Conservation (phyloP, 1,140 invertebrate species). For the Leptinotarsa undecemlineata region DNA sequence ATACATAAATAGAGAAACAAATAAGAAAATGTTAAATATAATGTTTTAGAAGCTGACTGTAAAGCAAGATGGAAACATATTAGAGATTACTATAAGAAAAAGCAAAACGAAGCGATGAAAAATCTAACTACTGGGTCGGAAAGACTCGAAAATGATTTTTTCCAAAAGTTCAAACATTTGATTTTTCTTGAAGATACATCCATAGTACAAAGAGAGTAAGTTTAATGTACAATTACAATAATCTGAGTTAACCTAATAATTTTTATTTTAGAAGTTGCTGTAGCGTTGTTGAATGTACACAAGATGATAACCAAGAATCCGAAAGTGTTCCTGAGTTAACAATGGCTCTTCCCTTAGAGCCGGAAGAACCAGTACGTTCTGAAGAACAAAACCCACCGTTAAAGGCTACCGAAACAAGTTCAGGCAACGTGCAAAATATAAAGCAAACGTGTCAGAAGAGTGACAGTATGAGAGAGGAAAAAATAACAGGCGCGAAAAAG, state of each 20-base stretch:
- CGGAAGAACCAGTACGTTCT: too few relatives aligned
- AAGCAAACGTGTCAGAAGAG: neutral
- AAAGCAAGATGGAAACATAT: neutral
- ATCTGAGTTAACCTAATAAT: neutral
- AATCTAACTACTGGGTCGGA: neutral
- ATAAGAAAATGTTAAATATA: neutral
- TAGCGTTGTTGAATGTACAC: slow-evolving; percentile 7
- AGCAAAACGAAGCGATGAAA: neutral
- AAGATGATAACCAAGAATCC: too few relatives aligned
- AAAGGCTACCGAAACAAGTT: too few relatives aligned
- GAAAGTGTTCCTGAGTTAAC: too few relatives aligned
- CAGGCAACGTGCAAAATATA: neutral
- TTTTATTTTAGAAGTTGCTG: slow-evolving; percentile 6
- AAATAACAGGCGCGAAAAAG: neutral
- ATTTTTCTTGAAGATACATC: neutral
- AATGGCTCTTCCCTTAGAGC: too few relatives aligned
- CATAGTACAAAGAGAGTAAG: neutral
- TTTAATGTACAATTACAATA: neutral
- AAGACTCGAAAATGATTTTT: neutral
- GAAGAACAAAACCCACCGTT: too few relatives aligned
- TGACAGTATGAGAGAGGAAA: too few relatives aligned
- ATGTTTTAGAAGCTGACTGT: slow-evolving; percentile 8
- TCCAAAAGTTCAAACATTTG: neutral
- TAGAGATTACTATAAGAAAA: neutral
- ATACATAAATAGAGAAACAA: neutral